These are phyloP conservation scores for Phenacoccus solenopsis DNA, from an alignment of 1,140 invertebrate genomes.

Conservation along the genomic window DNA sequence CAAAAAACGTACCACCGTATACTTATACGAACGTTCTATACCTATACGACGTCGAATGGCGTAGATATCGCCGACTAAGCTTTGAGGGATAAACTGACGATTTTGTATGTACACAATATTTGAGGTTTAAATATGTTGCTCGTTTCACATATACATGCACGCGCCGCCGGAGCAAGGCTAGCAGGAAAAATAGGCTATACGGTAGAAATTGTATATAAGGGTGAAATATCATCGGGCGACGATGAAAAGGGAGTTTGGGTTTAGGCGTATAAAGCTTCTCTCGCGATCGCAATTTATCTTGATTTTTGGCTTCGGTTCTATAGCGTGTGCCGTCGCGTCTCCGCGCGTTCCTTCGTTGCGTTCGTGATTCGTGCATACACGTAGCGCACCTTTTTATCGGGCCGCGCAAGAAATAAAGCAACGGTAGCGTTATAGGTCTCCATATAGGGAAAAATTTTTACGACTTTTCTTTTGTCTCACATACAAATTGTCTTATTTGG, in stretches of 20 bases:
- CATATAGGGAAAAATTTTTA: slow-evolving; percentile 7
- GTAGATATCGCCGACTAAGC: neutral
- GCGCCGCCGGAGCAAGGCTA: neutral
- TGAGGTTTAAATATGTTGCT: slow-evolving; percentile 2
- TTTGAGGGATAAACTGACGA: neutral
- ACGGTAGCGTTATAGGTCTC: neutral
- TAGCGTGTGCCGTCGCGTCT: neutral
- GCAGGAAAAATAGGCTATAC: neutral
- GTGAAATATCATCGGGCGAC: too few species aligned
- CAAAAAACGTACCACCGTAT: neutral
- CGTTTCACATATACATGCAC: neutral
- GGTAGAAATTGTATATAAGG: neutral
- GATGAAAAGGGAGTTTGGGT: neutral
- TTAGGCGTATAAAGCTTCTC: neutral
- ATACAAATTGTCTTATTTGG: slow-evolving; percentile 14
- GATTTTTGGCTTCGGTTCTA: neutral
- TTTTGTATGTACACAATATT: neutral
- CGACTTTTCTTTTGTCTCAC: slow-evolving; percentile 6
- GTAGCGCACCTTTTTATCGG: neutral
- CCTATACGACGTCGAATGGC: too few species aligned
- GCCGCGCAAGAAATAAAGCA: neutral
- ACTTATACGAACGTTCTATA: neutral
- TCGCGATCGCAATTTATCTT: neutral
- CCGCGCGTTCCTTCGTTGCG: neutral
- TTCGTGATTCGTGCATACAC: neutral